Evolutionary conservation across 2,888 invertebrate genomes (phyloP), one percentile per base, ranked within the genome.

Genomic region (Tridacna crocea): DNA sequence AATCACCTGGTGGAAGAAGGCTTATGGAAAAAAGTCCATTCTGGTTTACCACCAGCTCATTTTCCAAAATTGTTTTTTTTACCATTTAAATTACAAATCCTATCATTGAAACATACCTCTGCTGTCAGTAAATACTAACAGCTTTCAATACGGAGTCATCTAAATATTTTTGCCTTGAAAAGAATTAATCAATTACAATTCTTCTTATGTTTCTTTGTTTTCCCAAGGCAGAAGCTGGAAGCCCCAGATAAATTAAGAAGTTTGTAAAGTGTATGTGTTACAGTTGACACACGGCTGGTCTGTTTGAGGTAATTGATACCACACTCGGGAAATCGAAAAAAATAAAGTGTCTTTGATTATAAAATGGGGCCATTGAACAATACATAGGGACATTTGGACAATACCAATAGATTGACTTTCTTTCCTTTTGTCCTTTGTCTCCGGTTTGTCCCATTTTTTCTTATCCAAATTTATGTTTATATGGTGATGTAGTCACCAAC

Each of bases 331-430:
- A 70, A 70, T 70, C 26, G 70, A 26, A 51, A 51, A 22, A 47
- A 70, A 70, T 51, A 48, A 51, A 47, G 70, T 24, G 47, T 22
- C 70, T 70, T 70, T 70, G 70, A 70, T 70, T 70, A 70, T 51
- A 13, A 27, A 68, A 68, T 12, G 17, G n/a, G 70, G 70, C n/a
- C 51, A 70, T 70, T 70, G 51, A 70, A 70, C 48, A 68, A 70
- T 17, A 24, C 22, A 19, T n/a, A 17, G n/a, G n/a, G 19, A 58
- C 58, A 58, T n/a, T 58, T 4, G 58, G n/a, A 17, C 17, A 58
- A 19, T 17, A 58, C 58, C 17, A 17, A 58, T 58, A 58, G 10
- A 10, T 58, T 58, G 58, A 58, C 19, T 58, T 58, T 58, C n/a
- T 58, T 58, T 58, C 58, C 58, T n/a, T 19, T 58, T 19, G n/a